Evolutionary conservation across 2,797 vertebrate genomes (phyloP), one percentile per base, ranked within the genome.

Genomic region (Pipistrellus pygmaeus): DNA sequence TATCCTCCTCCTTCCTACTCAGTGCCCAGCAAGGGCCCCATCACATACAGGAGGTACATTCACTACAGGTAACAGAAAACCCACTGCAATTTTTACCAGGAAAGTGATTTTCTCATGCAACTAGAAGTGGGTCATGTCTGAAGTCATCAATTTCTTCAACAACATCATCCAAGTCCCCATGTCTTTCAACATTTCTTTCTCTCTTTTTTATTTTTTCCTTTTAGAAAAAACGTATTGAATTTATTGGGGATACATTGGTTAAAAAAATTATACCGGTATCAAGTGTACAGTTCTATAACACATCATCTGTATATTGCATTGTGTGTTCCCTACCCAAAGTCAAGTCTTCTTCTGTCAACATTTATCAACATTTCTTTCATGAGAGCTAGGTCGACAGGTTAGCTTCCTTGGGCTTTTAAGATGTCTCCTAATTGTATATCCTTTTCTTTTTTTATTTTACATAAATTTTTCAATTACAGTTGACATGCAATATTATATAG

Each of bases 121-220:
- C 69, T 88, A 48, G 35, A 94, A 25, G 8, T 10, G 6, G 55
- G 35, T 35, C 25, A 5, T 5, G 6, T 76, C 53, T 14, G 10
- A 38, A 83, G 38, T 77, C 72, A 81, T 69, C 78, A 15, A 35
- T 87, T 84, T 93, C 77, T 41, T 91, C 93, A 38, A 30, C 3
- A 15, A 17, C 66, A 62, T 30, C 35, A 38, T 80, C 55, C 53
- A 86, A 68, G 80, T 81, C 27, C 20, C 11, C 2, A 8, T 41
- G 32, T 82, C 48, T 90, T 90, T 75, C 83, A 41, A 69, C 35
- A 30, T 44, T n/a, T 55, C 85, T 77, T 20, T 84, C 27, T 48
- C 30, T 76, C 18, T 69, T 17, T 41, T 6, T 71, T n/a, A n/a
- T n/a, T n/a, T 13, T 10, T 11, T 38, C 11, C 23, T 44, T 23